Percentiles rank a stretch among this genome's conserved stretches.
phyloP scores from a whole-genome alignment of 2,113 vertebrate species.

The Lanius ludovicianus region DNA sequence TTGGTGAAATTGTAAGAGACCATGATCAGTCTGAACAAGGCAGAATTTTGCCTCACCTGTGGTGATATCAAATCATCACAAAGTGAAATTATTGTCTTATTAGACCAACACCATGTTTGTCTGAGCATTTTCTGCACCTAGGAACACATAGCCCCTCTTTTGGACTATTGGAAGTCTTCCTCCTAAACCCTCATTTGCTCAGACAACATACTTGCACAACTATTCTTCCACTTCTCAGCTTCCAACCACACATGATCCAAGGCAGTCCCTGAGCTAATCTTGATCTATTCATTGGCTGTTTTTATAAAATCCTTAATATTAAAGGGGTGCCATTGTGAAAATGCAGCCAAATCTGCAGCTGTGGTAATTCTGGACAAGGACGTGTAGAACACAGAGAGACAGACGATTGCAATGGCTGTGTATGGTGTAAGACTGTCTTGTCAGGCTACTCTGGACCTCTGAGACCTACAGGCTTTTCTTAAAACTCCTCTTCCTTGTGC shows the following conservation, averaged over 20 bases:
- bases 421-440: background rate
- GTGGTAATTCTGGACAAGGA: background rate
- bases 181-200: background rate
- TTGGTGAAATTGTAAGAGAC: background rate
- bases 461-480: background rate
- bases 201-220: background rate
- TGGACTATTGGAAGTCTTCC: background rate
- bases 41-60: background rate
- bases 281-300: background rate
- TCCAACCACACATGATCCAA: background rate
- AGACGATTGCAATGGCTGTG: background rate
- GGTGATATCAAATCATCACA: background rate
- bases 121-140: background rate
- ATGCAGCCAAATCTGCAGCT: background rate
- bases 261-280: background rate
- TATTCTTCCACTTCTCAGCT: background rate
- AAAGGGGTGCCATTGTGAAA: background rate
- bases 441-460: background rate
- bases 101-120: background rate
- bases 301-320: background rate
- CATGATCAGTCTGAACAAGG: background rate
- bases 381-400: background rate
- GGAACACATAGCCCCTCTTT: background rate
- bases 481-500: background rate
- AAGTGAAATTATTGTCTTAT: background rate